Evolutionary conservation across 2,113 vertebrate species (phyloP).

Genomic region (Todiramphus chloris): DNA sequence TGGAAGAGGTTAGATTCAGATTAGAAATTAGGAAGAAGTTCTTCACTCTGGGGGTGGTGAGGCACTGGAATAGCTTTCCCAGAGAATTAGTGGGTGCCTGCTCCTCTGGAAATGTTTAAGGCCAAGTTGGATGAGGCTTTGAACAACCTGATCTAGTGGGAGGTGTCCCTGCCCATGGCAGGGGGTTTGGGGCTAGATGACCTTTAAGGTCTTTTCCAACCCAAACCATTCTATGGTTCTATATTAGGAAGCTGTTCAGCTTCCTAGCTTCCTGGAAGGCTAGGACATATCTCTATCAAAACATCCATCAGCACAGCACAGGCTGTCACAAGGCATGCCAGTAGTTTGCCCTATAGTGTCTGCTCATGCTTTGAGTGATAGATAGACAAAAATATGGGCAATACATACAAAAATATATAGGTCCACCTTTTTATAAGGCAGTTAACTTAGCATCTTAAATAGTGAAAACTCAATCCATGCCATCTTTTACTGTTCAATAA

Average conservation of each 20-base stretch:
- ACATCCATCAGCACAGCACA: not conserved
- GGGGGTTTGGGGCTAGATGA: not conserved
- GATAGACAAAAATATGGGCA: not conserved
- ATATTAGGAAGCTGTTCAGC: not conserved
- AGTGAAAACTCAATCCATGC: not conserved
- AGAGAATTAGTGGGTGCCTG: not conserved
- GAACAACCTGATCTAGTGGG: not conserved
- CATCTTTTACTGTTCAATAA: not conserved
- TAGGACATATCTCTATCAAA: not conserved
- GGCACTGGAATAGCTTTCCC: not conserved
- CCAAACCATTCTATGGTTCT: not conserved
- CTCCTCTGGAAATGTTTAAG: not conserved
- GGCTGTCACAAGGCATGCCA: accelerated
- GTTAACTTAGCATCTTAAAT: not conserved
- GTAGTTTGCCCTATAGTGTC: not conserved
- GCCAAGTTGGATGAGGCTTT: not conserved
- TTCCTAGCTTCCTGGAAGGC: not conserved
- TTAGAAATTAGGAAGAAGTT: not conserved
- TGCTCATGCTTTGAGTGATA: not conserved
- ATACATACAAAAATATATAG: not conserved
- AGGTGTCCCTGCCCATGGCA: not conserved
- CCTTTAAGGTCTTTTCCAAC: not conserved
- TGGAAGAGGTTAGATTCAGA: not conserved
- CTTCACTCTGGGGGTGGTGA: not conserved
- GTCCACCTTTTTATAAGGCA: not conserved